These are phyloP conservation scores for Zalophus californianus DNA, from an alignment of 2,797 vertebrate species.

Conservation along the genomic window DNA sequence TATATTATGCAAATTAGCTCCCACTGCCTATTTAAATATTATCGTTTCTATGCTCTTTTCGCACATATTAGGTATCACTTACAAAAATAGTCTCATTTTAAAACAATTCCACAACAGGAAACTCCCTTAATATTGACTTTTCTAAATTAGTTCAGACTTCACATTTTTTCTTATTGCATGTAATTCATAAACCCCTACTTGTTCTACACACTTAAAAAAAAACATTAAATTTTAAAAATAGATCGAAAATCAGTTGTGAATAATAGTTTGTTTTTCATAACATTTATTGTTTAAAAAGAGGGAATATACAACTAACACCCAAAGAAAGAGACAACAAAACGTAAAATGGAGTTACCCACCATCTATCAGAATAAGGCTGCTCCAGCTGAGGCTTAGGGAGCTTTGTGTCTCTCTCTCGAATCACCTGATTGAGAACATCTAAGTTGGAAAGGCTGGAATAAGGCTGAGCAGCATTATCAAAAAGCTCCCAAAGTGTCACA, in stretches of 20 bases:
- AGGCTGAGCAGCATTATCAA: conserved; percentile 92
- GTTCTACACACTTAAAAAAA: background rate
- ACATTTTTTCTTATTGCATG: background rate
- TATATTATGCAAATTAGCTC: background rate
- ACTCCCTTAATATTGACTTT: background rate
- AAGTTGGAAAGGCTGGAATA: conserved; percentile 94
- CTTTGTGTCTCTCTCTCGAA: conserved; percentile 95
- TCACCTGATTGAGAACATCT: conserved; percentile 91
- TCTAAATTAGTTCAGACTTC: background rate
- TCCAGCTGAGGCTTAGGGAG: conserved; percentile 95
- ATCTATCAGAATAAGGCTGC: conserved; percentile 97
- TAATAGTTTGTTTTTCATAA: background rate
- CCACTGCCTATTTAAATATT: background rate
- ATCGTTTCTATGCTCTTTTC: background rate
- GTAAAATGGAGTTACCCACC: conserved; percentile 87
- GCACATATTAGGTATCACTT: background rate
- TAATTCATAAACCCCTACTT: background rate
- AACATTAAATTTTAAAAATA: background rate
- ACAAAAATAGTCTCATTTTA: background rate
- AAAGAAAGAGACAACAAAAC: background rate
- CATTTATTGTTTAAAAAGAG: background rate
- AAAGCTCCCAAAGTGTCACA: conserved; percentile 95
- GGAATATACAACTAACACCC: background rate
- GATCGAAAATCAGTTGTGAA: background rate
- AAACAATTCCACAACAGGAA: background rate